These are phyloP conservation scores for Macrophya alboannulata DNA, from an alignment of 2,888 invertebrate species.

Conservation along the genomic window DNA sequence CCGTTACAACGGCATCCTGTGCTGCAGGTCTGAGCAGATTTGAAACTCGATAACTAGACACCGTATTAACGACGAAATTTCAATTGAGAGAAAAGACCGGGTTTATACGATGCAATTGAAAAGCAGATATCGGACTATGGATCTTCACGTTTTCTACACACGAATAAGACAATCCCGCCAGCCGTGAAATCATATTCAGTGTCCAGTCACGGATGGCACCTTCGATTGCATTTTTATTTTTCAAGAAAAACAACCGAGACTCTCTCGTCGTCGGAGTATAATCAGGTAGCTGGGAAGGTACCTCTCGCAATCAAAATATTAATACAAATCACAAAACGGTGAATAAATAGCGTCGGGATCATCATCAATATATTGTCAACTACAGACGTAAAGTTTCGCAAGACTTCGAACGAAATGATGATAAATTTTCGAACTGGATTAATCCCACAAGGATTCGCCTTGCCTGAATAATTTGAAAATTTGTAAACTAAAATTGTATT, in stretches of 20 bases:
- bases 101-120: conserved; percentile 75
- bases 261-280: neutral
- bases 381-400: neutral
- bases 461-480: neutral
- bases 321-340: neutral
- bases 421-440: neutral
- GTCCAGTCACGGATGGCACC: conserved; percentile 80
- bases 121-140: conserved; percentile 78
- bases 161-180: conserved; percentile 77
- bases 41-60: conserved; percentile 50
- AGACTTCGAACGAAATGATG: neutral
- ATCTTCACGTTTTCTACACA: conserved; percentile 81
- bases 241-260: neutral
- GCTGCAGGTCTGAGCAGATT: conserved; percentile 34
- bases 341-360: neutral
- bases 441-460: neutral
- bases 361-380: neutral
- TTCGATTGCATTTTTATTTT: conserved; percentile 67
- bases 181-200: conserved; percentile 80
- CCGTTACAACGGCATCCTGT: conserved; percentile 28
- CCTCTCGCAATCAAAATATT: neutral
- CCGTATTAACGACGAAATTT: conserved; percentile 54
- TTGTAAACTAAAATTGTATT: conserved; percentile 10
- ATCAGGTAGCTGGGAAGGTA: neutral
- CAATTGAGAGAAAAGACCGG: conserved; percentile 50